Base-by-base conservation (phyloP, 2,888 invertebrate species). In the Capitulum mitella region DNA sequence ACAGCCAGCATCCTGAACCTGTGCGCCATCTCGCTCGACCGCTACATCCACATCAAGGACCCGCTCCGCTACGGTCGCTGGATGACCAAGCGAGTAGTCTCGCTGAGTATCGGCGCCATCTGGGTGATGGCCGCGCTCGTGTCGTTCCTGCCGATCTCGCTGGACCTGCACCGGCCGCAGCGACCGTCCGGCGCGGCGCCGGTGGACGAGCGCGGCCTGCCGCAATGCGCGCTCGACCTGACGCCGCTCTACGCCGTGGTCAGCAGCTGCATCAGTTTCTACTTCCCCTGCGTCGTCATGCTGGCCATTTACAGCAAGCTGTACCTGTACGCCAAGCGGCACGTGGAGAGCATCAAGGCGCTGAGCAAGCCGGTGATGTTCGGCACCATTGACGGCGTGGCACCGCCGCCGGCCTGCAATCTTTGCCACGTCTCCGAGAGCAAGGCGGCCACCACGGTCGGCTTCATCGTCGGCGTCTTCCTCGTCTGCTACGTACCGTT, bases 401-500 rank as follows among this genome's bases (percentile, higher is more conserved):
- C 82, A 82, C 80, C 83, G 82, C 81, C 82, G 83, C 81, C 82
- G 82, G 78, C 79, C 61, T 79, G 83, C 82, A 74, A 83, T 8
- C 85, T 80, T 93, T 94, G 43, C 77, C 94, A 94, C 87, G 64
- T 64, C 3, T 95, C 95, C 79, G 98, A 98, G 85, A 97, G 98
- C 87, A 99, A 99, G 86, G 98, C 98, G 0, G 97, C 98, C 78
- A 92, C 98, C 82, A 98, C 98, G 0, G 93, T 99, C 54, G 98
- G 98, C 79, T 94, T 99, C 82, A 98, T 99, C 83, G 98, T 98
- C 96, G 97, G 97, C n/a, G 95, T 97, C 19, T 89, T 98, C 86
- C 91, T 98, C 12, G 90, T 97, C 80, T 99, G 98, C 87, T 98
- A 98, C 98, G 94, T 96, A 81, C 98, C 98, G 1, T 99, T 99